These are phyloP conservation scores for Cyanocitta stelleri DNA, from an alignment of 2,113 vertebrate species.

Conservation along the genomic window DNA sequence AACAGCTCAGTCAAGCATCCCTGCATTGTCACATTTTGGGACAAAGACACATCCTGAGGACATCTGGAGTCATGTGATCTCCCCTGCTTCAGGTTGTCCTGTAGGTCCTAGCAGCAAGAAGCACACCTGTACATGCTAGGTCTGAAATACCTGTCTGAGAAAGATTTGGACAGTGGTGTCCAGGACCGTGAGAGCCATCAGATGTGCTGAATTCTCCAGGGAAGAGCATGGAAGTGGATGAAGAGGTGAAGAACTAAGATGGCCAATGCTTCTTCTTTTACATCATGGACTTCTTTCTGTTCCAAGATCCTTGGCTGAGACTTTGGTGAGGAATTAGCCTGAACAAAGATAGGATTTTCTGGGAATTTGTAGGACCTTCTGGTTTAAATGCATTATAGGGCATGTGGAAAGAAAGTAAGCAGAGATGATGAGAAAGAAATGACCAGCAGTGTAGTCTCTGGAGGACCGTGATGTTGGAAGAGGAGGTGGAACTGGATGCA, in stretches of 20 bases:
- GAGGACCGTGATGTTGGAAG: not conserved
- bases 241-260: not conserved
- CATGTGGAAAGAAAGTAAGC: not conserved
- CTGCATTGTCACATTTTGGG: not conserved
- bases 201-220: not conserved
- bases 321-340: not conserved
- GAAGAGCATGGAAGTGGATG: not conserved
- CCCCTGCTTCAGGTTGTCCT: not conserved
- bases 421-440: not conserved
- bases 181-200: not conserved
- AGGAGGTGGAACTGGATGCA: not conserved
- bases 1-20: not conserved
- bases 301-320: not conserved
- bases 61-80: not conserved
- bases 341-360: not conserved
- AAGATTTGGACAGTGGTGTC: not conserved
- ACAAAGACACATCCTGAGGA: accelerated
- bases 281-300: not conserved
- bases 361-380: not conserved
- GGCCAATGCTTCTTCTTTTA: not conserved
- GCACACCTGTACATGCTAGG: not conserved
- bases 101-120: not conserved
- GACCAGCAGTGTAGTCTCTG: not conserved
- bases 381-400: not conserved
- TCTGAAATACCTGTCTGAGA: not conserved